These are phyloP conservation scores for Drosophila peninsularis DNA, from an alignment of 2,888 invertebrate genomes.

Conservation along the genomic window DNA sequence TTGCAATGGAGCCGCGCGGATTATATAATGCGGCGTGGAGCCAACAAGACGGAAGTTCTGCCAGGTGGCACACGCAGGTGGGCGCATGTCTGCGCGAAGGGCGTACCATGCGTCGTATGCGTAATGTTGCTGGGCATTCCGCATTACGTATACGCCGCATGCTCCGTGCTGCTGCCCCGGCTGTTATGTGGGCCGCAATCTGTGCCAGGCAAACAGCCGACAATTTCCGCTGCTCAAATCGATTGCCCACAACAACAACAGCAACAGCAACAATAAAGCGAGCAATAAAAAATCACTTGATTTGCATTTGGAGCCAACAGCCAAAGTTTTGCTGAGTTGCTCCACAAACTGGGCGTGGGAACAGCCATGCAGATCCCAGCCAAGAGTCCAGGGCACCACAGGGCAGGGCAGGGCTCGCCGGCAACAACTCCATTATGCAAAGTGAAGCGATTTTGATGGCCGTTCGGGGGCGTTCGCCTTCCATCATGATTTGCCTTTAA, in stretches of 20 bases:
- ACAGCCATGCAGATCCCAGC: constrained; percentile 22
- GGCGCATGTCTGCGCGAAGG: not conserved
- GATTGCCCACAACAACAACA: constrained; percentile 33
- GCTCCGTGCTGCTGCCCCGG: constrained; percentile 14
- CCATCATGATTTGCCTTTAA: constrained; percentile 72
- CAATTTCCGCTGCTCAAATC: constrained; percentile 50
- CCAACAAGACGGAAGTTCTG: no score
- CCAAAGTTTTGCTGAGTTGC: constrained; percentile 1
- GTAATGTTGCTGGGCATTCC: constrained; percentile 29
- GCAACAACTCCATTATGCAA: constrained; percentile 61
- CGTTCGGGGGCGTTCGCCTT: constrained; percentile 39
- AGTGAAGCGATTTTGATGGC: constrained; percentile 43
- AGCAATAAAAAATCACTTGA: constrained; percentile 69
- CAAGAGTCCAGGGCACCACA: constrained; percentile 11
- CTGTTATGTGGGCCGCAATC: constrained; percentile 40
- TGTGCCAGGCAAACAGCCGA: constrained; percentile 33
- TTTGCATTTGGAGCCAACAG: constrained; percentile 50
- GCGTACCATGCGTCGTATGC: constrained; percentile 31
- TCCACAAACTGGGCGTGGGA: constrained; percentile 53
- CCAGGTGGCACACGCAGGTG: no score
- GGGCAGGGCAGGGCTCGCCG: constrained; percentile 2
- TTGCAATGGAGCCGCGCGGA: constrained; percentile 44
- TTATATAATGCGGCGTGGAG: constrained; percentile 1
- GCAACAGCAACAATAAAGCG: constrained; percentile 25
- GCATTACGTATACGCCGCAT: constrained; percentile 45